phyloP scores from a whole-genome alignment of 2,888 invertebrate species.

The Caenorhabditis virilis region DNA sequence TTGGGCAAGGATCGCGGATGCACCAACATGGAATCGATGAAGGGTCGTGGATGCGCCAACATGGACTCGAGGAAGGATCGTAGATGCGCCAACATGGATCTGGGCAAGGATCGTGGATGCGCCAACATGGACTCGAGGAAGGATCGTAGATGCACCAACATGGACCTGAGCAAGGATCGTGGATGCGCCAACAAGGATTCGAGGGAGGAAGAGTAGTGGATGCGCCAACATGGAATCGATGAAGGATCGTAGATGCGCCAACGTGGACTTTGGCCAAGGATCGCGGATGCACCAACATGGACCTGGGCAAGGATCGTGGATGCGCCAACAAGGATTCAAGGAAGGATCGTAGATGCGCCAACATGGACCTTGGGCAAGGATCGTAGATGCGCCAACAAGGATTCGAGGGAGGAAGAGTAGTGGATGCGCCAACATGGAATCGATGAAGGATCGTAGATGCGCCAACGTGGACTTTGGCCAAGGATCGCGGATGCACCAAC shows the following conservation, averaged over 20 bases:
- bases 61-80: slow-evolving; percentile 3
- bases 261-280: not conserved
- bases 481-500: not conserved
- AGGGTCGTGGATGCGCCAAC: not conserved
- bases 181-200: not conserved
- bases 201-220: not conserved
- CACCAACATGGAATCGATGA: not conserved
- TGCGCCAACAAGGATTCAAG: not conserved
- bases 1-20: not conserved
- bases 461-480: not conserved
- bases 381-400: not conserved
- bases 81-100: not conserved
- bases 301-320: not conserved
- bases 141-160: not conserved
- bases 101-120: slow-evolving; percentile 2
- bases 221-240: not conserved
- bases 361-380: not conserved
- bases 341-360: not conserved
- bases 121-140: not conserved
- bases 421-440: not conserved
- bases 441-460: not conserved
- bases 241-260: not conserved
- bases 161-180: not conserved
- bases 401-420: not conserved
- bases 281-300: not conserved